Evolutionary conservation across 2,113 vertebrate genomes (phyloP).

Genomic region (Pomatostomus ruficeps): DNA sequence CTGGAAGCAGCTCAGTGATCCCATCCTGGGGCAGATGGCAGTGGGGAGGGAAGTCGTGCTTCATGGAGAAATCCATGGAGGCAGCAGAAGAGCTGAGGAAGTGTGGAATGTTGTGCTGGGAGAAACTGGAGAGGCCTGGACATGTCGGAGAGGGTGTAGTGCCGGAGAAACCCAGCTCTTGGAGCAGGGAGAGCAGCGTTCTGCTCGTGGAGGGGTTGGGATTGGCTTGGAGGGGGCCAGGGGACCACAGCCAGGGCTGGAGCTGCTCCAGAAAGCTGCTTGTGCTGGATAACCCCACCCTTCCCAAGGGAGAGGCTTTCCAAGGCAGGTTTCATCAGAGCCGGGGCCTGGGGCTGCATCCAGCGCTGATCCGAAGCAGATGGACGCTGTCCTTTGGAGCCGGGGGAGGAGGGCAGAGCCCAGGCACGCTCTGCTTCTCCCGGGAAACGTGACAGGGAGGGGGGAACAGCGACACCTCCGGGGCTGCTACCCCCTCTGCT

Average conservation of each 20-base stretch:
- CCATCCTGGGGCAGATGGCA: neutral
- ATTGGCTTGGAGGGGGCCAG: neutral
- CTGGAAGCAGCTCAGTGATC: neutral
- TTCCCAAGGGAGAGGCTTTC: slow-evolving; percentile 10
- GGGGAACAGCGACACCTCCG: neutral
- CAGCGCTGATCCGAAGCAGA: slow-evolving; percentile 8
- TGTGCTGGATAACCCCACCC: neutral
- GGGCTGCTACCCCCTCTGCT: neutral
- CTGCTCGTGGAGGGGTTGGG: accelerated
- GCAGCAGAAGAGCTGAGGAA: neutral
- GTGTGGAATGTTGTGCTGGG: neutral
- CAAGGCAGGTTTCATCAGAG: slow-evolving; percentile 32
- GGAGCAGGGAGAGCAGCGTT: neutral
- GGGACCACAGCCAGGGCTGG: neutral
- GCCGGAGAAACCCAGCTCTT: accelerated
- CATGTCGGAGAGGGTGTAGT: neutral
- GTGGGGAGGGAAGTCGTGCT: neutral
- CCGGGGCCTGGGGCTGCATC: neutral
- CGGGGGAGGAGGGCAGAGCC: neutral
- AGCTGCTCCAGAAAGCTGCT: neutral
- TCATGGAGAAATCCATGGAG: neutral
- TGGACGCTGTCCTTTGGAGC: neutral
- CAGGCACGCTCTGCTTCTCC: neutral
- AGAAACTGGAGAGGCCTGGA: neutral
- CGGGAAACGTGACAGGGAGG: neutral